Evolutionary conservation across 2,113 vertebrate species (phyloP), one percentile per base, ranked within the genome.

Genomic region (Bubalus kerabau): DNA sequence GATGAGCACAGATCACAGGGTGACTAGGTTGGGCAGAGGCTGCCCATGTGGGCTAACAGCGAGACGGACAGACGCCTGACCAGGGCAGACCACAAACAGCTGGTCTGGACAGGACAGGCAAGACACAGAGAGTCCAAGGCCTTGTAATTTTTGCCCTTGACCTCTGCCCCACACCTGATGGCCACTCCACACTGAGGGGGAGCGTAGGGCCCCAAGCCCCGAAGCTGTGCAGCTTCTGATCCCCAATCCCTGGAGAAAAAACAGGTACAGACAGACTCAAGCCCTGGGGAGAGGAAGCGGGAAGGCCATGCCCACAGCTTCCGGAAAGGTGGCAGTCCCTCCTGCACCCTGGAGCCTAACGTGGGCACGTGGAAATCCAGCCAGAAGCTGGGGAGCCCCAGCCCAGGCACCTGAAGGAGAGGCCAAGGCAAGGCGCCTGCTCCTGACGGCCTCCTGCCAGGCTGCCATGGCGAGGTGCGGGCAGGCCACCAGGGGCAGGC

Each of bases 401-500:
- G 90, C 52, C 54, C 36, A 28, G n/a, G 74, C 46, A 48, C 62
- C 83, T 81, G 82, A 83, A 64, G 84, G 50, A 24, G 54, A 95
- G 62, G 88, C 95, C 56, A 54, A 83, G 85, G 83, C 92, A 48
- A 43, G 90, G 84, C 12, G 26, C 81, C 92, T 21, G 92, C 92
- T 90, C 60, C 89, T 13, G 14, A 46, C 64, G 36, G 62, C 93
- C 94, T 82, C 54, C 56, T 28, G 81, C 93, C 96, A 84, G 62
- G 81, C 90, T 43, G 71, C 91, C 83, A 36, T 52, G 52, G 92
- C 1, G 16, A 95, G 96, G 94, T 82, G 92, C 36, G 64, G 92
- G 91, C 93, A 93, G 67, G 96, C 96, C 60, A 10, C 71, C 0
- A 26, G 67, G 94, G 97, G 92, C 93, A 97, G 95, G 92, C 95